Conservation (phyloP, 2,888 invertebrate genomes). For the Ennomos fuscantarius region DNA sequence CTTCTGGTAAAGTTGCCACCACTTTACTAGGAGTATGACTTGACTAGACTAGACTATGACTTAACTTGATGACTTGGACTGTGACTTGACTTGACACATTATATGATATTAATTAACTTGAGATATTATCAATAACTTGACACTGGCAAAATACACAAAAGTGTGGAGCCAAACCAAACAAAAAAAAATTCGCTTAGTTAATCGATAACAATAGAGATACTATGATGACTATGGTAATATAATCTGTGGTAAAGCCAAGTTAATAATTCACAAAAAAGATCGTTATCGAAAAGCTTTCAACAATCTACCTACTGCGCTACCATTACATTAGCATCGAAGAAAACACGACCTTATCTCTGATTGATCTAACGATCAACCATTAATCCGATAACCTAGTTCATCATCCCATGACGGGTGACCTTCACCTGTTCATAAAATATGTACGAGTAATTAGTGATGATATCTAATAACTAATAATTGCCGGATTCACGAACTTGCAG, state of each 20-base stretch:
- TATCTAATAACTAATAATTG: slow-evolving; percentile 47
- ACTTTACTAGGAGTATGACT: too few relatives aligned
- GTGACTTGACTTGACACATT: too few relatives aligned
- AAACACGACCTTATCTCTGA: slow-evolving; percentile 22
- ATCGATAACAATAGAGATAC: too few relatives aligned
- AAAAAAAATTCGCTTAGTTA: too few relatives aligned
- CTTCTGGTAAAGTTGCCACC: too few relatives aligned
- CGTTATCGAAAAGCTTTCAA: slow-evolving; percentile 15
- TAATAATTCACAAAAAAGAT: slow-evolving; percentile 1
- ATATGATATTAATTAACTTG: too few relatives aligned
- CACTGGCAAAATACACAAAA: too few relatives aligned
- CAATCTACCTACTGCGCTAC: slow-evolving; percentile 9
- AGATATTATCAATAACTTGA: too few relatives aligned
- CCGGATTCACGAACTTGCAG: slow-evolving; percentile 63
- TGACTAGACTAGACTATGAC: too few relatives aligned
- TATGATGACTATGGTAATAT: too few relatives aligned
- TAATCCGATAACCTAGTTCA: slow-evolving; percentile 15
- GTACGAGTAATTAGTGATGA: slow-evolving; percentile 44
- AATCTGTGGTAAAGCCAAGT: background rate
- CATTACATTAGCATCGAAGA: slow-evolving; percentile 13
- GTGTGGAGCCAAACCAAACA: too few relatives aligned
- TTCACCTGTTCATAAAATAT: slow-evolving; percentile 46
- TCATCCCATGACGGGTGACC: slow-evolving; percentile 32
- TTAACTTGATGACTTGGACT: too few relatives aligned
- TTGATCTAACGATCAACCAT: slow-evolving; percentile 19